These are phyloP conservation scores for Syrrhaptes paradoxus DNA, from an alignment of 2,113 vertebrate genomes.

Conservation along the genomic window DNA sequence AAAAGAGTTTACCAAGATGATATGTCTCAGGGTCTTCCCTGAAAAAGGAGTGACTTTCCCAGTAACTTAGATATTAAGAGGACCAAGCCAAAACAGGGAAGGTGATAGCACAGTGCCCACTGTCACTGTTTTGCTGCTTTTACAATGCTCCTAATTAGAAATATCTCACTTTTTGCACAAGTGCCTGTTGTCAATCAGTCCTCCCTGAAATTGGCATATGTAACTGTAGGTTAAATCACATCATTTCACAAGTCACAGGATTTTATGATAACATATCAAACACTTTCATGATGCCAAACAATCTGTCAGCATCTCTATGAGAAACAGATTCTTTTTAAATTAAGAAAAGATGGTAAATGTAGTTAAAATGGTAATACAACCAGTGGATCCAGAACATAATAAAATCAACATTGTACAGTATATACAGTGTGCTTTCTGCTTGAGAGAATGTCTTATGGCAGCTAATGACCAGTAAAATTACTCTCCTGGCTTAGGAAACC, in stretches of 20 bases:
- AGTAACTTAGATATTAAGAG: not conserved
- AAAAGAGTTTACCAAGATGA: not conserved
- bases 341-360: conserved; percentile 26
- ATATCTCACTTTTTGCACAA: not conserved
- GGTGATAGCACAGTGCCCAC: not conserved
- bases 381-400: not conserved
- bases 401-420: not conserved
- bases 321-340: conserved; percentile 34
- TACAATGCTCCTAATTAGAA: not conserved
- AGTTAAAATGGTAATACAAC: not conserved
- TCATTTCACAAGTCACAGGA: conserved; percentile 52
- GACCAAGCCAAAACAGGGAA: not conserved
- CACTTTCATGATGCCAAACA: conserved; percentile 44
- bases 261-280: conserved; percentile 66
- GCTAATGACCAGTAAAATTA: not conserved
- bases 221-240: conserved; percentile 46
- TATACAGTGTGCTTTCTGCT: not conserved
- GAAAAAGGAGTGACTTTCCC: not conserved
- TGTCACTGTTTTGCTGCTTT: not conserved
- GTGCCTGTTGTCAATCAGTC: conserved; percentile 36
- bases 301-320: conserved; percentile 69
- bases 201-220: conserved; percentile 10
- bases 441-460: not conserved
- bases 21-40: not conserved
- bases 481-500: not conserved